Evolutionary conservation across 2,113 vertebrate species (phyloP).

Genomic region (Bos taurus): DNA sequence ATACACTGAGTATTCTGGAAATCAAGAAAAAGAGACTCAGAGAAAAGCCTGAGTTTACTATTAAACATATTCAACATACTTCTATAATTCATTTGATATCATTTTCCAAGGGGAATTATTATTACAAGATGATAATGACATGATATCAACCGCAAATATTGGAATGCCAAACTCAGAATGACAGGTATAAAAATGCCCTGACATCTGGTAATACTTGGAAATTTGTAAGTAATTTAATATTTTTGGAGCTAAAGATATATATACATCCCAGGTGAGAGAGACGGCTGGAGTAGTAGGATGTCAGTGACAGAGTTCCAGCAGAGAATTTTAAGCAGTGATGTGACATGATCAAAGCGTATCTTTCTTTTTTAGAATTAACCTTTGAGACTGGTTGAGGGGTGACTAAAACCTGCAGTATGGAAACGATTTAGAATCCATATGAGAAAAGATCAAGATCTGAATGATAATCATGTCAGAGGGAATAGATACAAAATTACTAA

Average conservation of each 20-base stretch:
- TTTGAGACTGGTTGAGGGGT: background rate
- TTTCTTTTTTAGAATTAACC: background rate
- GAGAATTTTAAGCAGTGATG: background rate
- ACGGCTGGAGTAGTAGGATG: accelerated
- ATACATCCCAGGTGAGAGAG: background rate
- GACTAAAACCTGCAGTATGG: background rate
- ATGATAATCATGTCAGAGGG: background rate
- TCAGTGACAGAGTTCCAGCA: background rate
- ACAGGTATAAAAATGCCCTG: background rate
- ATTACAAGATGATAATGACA: background rate
- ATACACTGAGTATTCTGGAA: background rate
- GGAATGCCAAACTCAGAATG: background rate
- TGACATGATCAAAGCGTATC: background rate
- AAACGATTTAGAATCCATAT: background rate
- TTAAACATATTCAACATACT: background rate
- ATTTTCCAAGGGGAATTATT: background rate
- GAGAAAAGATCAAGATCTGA: background rate
- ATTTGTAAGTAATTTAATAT: background rate
- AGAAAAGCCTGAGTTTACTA: background rate
- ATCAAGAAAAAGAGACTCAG: background rate
- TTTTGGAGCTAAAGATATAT: background rate
- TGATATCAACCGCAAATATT: background rate
- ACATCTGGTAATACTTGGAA: background rate
- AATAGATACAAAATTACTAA: background rate
- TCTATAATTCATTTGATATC: background rate